Base-by-base conservation (phyloP, 2,888 invertebrate genomes). In the Drosophila bunnanda region DNA sequence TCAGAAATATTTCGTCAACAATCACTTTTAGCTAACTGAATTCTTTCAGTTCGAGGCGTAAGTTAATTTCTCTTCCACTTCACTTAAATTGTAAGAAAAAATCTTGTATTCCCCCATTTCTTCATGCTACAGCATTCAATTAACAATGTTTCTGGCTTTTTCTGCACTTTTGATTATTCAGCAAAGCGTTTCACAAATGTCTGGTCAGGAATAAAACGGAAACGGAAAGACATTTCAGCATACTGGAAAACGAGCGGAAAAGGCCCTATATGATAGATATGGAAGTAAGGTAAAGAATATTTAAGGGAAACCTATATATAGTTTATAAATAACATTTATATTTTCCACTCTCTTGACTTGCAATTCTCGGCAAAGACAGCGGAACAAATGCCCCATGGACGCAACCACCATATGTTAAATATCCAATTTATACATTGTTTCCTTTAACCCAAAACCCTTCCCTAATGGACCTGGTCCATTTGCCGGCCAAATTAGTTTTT, bases 401-500 rank as follows among this genome's bases (percentile, higher is more conserved):
- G n/a, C 17, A 2, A 20, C 12, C 13, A 10, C 56, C 39, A 59
- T 59, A 59, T 59, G 59, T 15, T 30, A 10, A 15, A 52, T 10
- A 22, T 13, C 12, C 52, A 2, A 3, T 25, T 13, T 25, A 15
- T 32, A 4, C n/a, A 12, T 28, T 28, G 6, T 15, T 12, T 13
- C 32, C n/a, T 22, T n/a, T 32, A 30, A 17, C 22, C 32, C 17
- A 50, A 28, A 41, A 10, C 57, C 41, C 13, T 32, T 56, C n/a
- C 22, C 67, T 76, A 76, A 72, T 66, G 60, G 69, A 58, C 22
- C 55, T 9, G 75, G 65, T 70, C 65, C 69, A 68, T 62, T 82
- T 13, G 43, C 39, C 44, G 58, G 50, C 58, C 58, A 84, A 82
- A 88, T 88, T 82, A 81, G 82, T 89, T 88, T 88, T 79, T 89